Evolutionary conservation across 2,113 vertebrate species (phyloP).

Genomic region (Gallinago undulata): DNA sequence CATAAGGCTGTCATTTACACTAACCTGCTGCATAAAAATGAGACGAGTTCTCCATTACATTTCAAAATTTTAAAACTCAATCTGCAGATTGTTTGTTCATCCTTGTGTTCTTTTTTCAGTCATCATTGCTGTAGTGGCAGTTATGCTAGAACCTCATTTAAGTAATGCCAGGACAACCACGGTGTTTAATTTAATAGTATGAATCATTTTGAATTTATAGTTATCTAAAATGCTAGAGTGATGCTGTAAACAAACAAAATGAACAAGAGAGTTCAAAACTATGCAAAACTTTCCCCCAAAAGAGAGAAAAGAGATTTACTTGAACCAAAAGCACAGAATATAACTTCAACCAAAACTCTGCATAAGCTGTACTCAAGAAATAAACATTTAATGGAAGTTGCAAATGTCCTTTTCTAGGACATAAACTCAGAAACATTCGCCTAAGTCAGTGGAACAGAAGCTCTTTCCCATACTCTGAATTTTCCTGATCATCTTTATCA

Average conservation of each 20-base stretch:
- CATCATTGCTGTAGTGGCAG: not conserved
- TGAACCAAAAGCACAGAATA: not conserved
- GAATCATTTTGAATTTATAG: not conserved
- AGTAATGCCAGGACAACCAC: slow-evolving; percentile 18
- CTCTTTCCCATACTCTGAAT: not conserved
- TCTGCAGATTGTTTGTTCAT: not conserved
- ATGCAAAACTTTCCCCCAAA: not conserved
- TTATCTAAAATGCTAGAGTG: not conserved
- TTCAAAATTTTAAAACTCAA: not conserved
- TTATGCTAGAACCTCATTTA: not conserved
- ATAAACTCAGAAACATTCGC: slow-evolving; percentile 24
- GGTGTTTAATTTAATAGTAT: slow-evolving; percentile 16
- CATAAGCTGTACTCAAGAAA: not conserved
- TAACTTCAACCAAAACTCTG: not conserved
- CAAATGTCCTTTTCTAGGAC: not conserved
- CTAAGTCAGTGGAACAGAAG: not conserved
- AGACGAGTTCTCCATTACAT: not conserved
- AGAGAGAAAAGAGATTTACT: not conserved
- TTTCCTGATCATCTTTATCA: not conserved
- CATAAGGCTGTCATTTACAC: not conserved
- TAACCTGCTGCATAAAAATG: not conserved
- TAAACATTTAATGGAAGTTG: slow-evolving; percentile 11
- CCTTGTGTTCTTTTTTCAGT: not conserved
- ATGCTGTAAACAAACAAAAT: slow-evolving; percentile 11
- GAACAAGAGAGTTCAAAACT: not conserved